A percentile compares a stretch with the other conserved stretches of the same genome.
Evolutionary conservation across 2,797 vertebrate species (phyloP).

Genomic region (Malacoctenus gilli): DNA sequence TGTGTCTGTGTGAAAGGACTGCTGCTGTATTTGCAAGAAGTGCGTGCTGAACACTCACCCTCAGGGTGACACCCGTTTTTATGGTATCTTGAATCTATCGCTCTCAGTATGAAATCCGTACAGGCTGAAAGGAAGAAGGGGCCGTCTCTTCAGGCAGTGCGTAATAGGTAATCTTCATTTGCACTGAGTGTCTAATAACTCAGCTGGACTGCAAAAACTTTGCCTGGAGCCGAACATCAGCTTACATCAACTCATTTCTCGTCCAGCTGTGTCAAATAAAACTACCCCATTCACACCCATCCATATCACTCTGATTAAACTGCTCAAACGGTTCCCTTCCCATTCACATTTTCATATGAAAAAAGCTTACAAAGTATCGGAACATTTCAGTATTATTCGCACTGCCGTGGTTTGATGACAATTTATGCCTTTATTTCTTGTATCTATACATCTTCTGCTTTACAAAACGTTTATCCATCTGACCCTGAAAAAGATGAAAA

Average conservation of each 20-base stretch:
- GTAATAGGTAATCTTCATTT: slow-evolving; percentile 27
- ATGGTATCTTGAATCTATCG: slow-evolving; percentile 31
- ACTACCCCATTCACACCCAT: not conserved
- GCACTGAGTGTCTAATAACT: slow-evolving; percentile 26
- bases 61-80: slow-evolving; percentile 19
- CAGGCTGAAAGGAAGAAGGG: slow-evolving; percentile 32
- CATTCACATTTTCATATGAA: not conserved
- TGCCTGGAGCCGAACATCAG: slow-evolving; percentile 18
- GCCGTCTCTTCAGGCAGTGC: slow-evolving; percentile 4
- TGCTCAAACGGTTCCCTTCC: slow-evolving; percentile 13
- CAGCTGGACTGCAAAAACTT: slow-evolving; percentile 21
- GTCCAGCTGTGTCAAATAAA: slow-evolving; percentile 14
- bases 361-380: not conserved
- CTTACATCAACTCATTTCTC: slow-evolving; percentile 16
- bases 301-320: not conserved
- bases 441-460: not conserved
- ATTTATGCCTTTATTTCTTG: not conserved
- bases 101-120: slow-evolving; percentile 3
- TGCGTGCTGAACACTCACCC: slow-evolving; percentile 21
- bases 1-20: not conserved
- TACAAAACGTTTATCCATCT: too few species aligned
- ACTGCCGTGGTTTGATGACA: not conserved
- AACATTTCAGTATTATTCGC: not conserved
- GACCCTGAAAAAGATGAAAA: too few species aligned
- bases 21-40: slow-evolving; percentile 6